Conservation (phyloP, 2,888 invertebrate genomes). For the Eristalinus aeneus region DNA sequence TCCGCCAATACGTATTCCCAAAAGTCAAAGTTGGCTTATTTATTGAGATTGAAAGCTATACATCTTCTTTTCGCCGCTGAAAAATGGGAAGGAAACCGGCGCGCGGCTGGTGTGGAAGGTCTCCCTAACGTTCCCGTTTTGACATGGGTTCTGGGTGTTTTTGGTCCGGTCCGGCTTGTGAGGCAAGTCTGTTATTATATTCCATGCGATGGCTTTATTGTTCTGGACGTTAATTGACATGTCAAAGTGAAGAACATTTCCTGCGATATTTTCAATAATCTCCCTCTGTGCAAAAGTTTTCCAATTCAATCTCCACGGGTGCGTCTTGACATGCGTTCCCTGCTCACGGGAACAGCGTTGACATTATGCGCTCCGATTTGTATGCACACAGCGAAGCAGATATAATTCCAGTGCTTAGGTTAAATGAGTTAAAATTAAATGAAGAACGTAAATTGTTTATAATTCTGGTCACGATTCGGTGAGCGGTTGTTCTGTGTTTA, state of each 20-base stretch:
- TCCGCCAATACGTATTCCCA: constrained; percentile 21
- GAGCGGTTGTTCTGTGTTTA: constrained; percentile 13
- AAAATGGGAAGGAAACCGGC: constrained; percentile 42
- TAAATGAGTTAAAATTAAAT: constrained; percentile 54
- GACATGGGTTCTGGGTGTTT: constrained; percentile 55
- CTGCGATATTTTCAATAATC: constrained; percentile 36
- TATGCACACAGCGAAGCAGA: constrained; percentile 27
- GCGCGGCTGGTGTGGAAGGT: not conserved
- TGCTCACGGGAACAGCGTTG: constrained; percentile 4
- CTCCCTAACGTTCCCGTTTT: constrained; percentile 45
- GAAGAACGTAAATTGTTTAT: constrained; percentile 32
- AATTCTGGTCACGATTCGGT: constrained; percentile 38
- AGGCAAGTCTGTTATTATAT: constrained; percentile 21
- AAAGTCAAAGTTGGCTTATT: constrained; percentile 69
- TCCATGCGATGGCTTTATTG: constrained; percentile 49
- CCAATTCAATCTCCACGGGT: not conserved
- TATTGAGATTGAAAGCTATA: constrained; percentile 71
- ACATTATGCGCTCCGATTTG: constrained; percentile 3
- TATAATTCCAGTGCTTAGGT: constrained; percentile 37
- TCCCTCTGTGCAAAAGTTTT: constrained; percentile 17
- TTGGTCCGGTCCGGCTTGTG: constrained; percentile 4
- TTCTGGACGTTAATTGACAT: constrained; percentile 62
- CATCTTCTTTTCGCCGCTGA: constrained; percentile 63
- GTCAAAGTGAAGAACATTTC: constrained; percentile 31
- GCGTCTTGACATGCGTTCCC: not conserved